Base-by-base conservation (phyloP, 2,888 invertebrate species). In the Aplocera efformata region DNA sequence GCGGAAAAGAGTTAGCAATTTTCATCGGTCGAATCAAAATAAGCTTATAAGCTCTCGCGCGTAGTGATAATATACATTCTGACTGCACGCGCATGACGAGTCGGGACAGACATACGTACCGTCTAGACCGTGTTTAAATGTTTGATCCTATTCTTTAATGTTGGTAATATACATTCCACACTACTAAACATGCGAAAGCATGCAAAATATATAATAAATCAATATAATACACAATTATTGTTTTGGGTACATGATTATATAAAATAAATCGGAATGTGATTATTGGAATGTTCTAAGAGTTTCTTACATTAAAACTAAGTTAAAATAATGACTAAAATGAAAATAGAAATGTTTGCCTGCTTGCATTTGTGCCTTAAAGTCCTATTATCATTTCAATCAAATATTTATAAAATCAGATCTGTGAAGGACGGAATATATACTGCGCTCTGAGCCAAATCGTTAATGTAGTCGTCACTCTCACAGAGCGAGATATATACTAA, bases 301-400 rank as follows among this genome's bases (percentile, higher is more conserved):
- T 25, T 32, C 40, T 31, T 42, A 32, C n/a, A 32, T 7, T 47
- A 39, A 31, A 28, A 25, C 27, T 35, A 33, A 43, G n/a, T 49
- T 41, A 54, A 29, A 40, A 36, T 36, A 44, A 50, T 66, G 85
- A 85, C 77, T 85, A 78, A 85, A 86, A 85, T 84, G 85, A 86
- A 79, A 85, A 86, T 85, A 86, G 85, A 86, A 86, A 75, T 74
- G 56, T 47, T 46, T 55, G 61, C 51, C 59, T 56, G 58, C 54
- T 59, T 32, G 43, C 32, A 37, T 72, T 69, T 72, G 67, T 69
- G 70, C 63, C 63, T 66, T 69, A 65, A 45, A 72, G 75, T 85
- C 85, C 85, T 86, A 85, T 86, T 86, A 67, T 80, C 84, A 83
- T 83, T 83, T 82, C 67, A 83, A 79, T 83, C 83, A 35, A 53